phyloP scores from a whole-genome alignment of 2,888 invertebrate species.

The Agrypnus murinus region DNA sequence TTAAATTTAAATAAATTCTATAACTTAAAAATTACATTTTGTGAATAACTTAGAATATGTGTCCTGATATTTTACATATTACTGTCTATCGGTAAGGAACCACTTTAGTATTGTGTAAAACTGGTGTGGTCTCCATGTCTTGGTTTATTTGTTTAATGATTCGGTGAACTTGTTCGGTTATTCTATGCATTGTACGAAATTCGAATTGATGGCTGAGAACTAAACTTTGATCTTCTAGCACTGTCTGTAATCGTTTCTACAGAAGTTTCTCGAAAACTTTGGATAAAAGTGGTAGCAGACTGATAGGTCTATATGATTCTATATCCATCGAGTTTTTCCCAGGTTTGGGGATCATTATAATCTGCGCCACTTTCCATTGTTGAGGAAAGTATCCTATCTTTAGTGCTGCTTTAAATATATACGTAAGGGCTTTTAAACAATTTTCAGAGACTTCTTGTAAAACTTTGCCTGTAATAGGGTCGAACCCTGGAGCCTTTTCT shows the following conservation, averaged over 20 bases:
- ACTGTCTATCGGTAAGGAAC: no score
- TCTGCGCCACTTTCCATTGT: slow-evolving; percentile 13
- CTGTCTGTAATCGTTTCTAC: not conserved
- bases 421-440: not conserved
- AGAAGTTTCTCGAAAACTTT: slow-evolving; percentile 18
- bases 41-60: no score
- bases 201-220: no score
- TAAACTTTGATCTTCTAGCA: no score
- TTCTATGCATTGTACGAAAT: slow-evolving; percentile 27
- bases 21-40: no score
- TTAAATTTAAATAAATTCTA: no score
- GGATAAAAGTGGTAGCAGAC: slow-evolving; percentile 1
- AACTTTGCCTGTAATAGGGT: slow-evolving; percentile 14
- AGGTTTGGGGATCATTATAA: slow-evolving; percentile 11
- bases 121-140: slow-evolving; percentile 2
- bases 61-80: no score
- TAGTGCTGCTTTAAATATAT: slow-evolving; percentile 11
- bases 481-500: slow-evolving; percentile 12
- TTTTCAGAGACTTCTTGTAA: slow-evolving; percentile 12
- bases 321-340: slow-evolving; percentile 8
- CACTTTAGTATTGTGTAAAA: no score
- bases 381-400: not conserved
- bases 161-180: slow-evolving; percentile 19
- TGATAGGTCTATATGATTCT: slow-evolving; percentile 3
- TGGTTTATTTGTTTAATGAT: slow-evolving; percentile 11